Evolutionary conservation across 2,888 invertebrate species (phyloP).

Genomic region (Sclerodermus sp.): DNA sequence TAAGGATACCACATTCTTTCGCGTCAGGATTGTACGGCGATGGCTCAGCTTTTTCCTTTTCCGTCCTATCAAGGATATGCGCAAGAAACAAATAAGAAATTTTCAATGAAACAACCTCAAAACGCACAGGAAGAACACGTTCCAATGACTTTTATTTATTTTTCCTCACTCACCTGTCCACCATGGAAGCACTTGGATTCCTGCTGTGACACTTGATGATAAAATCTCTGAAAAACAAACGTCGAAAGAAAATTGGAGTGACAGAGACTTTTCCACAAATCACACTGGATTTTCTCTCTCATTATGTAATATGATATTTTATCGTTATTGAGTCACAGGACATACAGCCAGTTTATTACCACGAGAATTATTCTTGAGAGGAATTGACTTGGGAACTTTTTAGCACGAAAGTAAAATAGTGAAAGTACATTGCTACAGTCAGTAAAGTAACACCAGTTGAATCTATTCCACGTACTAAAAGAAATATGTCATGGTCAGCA

Average conservation of each 20-base stretch:
- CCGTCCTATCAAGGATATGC: conserved; percentile 36
- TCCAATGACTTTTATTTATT: no score
- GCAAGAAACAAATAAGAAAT: neutral
- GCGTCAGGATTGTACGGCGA: conserved; percentile 63
- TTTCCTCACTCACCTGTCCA: conserved; percentile 57
- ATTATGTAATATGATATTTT: no score
- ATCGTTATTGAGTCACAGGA: no score
- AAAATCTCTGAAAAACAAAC: conserved; percentile 51
- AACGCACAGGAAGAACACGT: no score
- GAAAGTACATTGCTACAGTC: conserved; percentile 1
- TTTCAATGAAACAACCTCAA: conserved; percentile 1
- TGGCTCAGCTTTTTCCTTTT: conserved; percentile 52
- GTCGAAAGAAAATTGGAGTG: no score
- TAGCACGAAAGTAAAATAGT: no score
- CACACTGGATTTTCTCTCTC: no score
- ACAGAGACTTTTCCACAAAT: no score
- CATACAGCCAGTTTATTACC: no score
- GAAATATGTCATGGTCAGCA: conserved; percentile 29
- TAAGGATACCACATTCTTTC: conserved; percentile 85
- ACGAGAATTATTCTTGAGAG: no score
- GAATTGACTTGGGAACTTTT: no score
- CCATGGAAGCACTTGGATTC: conserved; percentile 58
- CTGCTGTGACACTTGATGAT: conserved; percentile 59
- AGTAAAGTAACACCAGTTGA: neutral
- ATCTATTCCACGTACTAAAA: conserved; percentile 15